Evolutionary conservation across 1,140 invertebrate species (phyloP), one percentile per base, ranked within the genome.

Genomic region (Littorina saxatilis): DNA sequence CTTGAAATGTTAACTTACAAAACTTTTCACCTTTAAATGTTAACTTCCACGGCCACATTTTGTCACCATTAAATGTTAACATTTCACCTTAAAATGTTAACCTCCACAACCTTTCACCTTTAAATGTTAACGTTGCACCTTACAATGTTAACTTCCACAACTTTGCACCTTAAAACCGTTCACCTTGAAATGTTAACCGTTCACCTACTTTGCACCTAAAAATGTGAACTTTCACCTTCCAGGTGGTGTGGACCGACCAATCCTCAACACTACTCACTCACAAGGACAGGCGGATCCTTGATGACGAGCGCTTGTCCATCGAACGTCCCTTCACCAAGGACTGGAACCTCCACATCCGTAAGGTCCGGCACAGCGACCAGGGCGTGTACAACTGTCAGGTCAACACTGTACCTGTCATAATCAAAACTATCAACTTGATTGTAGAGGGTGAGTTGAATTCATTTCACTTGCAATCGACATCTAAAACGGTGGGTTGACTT

Each of bases 171-270:
- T n/a, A n/a, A n/a, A 52, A 11, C 47, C 13, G 47, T 20, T 20
- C 1, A 15, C 47, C 13, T 11, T 52, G 13, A 52, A 13, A 0
- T 63, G 17, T 27, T 27, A 27, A 32, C 61, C 15, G 61, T 63
- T n/a, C 27, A 11, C 17, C 27, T 0, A 23, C 17, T 35, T 72
- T 27, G 17, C 27, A 79, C 32, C 47, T 15, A 27, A 0, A n/a
- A n/a, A n/a, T n/a, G n/a, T n/a, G n/a, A n/a, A n/a, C 32, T 23
- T 52, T 77, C 47, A 20, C 27, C 27, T 40, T 40, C 0, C 82
- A 92, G 91, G 90, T 92, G 4, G 88, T 91, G 2, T 92, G 91
- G 91, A 89, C 89, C 0, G 91, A 91, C 79, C 83, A 89, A 40
- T 89, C 85, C 79, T 86, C 86, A 0, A 87, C 88, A 3, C 82